Base-by-base conservation (phyloP, 2,113 vertebrate species). In the Orycteropus afer region DNA sequence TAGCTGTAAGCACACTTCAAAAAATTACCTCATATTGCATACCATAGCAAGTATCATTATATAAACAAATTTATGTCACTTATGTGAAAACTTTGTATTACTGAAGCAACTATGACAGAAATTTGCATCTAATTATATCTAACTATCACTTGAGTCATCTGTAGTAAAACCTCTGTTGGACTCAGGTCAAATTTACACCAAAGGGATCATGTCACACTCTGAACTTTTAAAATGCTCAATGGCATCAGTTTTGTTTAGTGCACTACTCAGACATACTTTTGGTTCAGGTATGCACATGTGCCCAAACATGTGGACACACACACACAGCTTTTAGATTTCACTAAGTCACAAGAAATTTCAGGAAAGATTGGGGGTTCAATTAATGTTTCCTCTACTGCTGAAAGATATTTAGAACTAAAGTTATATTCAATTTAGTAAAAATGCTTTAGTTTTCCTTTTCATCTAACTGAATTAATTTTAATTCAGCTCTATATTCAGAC, bases 371-470 rank as follows among this genome's bases (percentile, higher is more conserved):
- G 25, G 18, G 1, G 4, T 73, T 80, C 59, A 71, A 63, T 32
- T 80, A 85, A 90, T 67, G 53, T 81, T 91, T 85, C 84, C 15
- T 47, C 61, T 25, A 87, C 1, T 77, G 32, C 22, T 93, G 90
- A 92, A 86, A 77, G 49, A 55, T 61, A 91, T 11, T 95, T 65
- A 63, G 22, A 86, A 81, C 45, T 77, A 84, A 96, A 93, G 32
- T 89, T 74, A 42, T 74, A 53, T 40, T 82, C 71, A 90, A 89
- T 55, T n/a, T 81, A 93, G 57, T 25, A 83, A 88, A 74, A 93
- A 73, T 65, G 15, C 59, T 49, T 74, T 85, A 49, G 73, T 91
- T 63, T 40, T 40, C 7, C 45, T 89, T 84, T 91, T 65, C 13
- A 84, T 25, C 37, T 57, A 93, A 90, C 91, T 59, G 3, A 53